phyloP scores from a whole-genome alignment of 1,140 invertebrate species.

The Tigriopus japonicus region DNA sequence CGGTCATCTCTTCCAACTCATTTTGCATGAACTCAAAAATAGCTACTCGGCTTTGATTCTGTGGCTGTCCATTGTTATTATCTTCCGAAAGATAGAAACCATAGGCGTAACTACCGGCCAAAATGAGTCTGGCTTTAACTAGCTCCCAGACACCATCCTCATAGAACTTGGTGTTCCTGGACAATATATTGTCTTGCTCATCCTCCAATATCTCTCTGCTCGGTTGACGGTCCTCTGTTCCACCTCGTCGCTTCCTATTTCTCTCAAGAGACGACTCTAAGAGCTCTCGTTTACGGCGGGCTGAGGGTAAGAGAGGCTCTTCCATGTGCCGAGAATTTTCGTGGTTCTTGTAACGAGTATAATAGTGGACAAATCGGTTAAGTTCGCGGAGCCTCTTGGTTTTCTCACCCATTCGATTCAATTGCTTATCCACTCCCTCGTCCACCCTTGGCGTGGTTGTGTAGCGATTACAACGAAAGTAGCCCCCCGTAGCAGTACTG shows the following conservation, averaged over 20 bases:
- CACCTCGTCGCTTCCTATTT: slow-evolving; percentile 24
- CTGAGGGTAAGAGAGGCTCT: slow-evolving; percentile 37
- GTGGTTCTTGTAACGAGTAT: slow-evolving; percentile 44
- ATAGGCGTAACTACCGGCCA: slow-evolving; percentile 47
- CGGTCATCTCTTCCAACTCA: slow-evolving; percentile 44
- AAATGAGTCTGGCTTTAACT: slow-evolving; percentile 38
- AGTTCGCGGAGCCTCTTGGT: slow-evolving; percentile 38
- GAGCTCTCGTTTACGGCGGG: slow-evolving; percentile 42
- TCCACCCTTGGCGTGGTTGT: slow-evolving; percentile 44
- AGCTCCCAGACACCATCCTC: slow-evolving; percentile 43
- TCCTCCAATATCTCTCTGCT: too few species aligned
- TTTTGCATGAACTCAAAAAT: slow-evolving; percentile 55
- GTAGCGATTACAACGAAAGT: slow-evolving; percentile 49
- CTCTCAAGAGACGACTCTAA: slow-evolving; percentile 27
- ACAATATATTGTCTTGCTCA: too few species aligned
- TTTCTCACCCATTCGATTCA: slow-evolving; percentile 31
- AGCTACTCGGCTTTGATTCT: slow-evolving; percentile 25
- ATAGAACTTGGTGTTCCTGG: slow-evolving; percentile 29
- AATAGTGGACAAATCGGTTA: slow-evolving; percentile 44
- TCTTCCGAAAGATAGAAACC: slow-evolving; percentile 44
- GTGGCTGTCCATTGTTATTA: slow-evolving; percentile 34
- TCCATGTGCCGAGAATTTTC: slow-evolving; percentile 42
- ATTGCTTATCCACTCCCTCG: slow-evolving; percentile 32
- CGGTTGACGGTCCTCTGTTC: too few species aligned
- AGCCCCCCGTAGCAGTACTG: slow-evolving; percentile 47